Conservation (phyloP, 2,888 invertebrate genomes). For the Uloborus plumipes region DNA sequence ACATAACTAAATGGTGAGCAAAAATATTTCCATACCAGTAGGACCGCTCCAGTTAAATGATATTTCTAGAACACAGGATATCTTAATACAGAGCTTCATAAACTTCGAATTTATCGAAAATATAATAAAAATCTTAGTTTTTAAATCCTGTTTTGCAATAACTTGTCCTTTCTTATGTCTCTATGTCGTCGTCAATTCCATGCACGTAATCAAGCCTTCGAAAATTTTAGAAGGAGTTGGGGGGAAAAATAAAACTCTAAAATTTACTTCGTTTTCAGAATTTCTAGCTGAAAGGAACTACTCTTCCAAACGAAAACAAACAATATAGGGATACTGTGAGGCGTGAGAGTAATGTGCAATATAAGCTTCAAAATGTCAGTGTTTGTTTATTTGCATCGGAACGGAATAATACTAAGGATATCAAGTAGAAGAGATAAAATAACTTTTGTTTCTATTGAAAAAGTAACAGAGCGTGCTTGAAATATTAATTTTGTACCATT, state of each 20-base stretch:
- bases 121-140: too few species aligned
- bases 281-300: constrained; percentile 18
- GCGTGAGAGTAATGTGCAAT: constrained; percentile 32
- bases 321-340: constrained; percentile 10
- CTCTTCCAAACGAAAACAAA: constrained; percentile 16
- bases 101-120: too few species aligned
- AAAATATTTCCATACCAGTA: too few species aligned
- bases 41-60: too few species aligned
- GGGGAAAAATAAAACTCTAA: constrained; percentile 6
- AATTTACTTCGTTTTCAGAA: constrained; percentile 21
- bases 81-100: too few species aligned
- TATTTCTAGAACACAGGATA: too few species aligned
- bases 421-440: not conserved
- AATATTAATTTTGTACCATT: constrained; percentile 30
- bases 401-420: not conserved
- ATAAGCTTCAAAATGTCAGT: constrained; percentile 25
- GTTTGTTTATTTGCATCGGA: constrained; percentile 48
- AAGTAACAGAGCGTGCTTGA: constrained; percentile 12
- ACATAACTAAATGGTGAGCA: too few species aligned
- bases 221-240: constrained; percentile 1
- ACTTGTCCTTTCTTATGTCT: not conserved
- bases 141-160: too few species aligned
- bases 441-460: constrained; percentile 23
- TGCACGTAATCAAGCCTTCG: constrained; percentile 42
- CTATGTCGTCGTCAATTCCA: constrained; percentile 12